Percentiles rank a stretch among this genome's conserved stretches.
These are phyloP conservation scores for Adelphocoris suturalis DNA, from an alignment of 2,888 invertebrate species.

Conservation along the genomic window DNA sequence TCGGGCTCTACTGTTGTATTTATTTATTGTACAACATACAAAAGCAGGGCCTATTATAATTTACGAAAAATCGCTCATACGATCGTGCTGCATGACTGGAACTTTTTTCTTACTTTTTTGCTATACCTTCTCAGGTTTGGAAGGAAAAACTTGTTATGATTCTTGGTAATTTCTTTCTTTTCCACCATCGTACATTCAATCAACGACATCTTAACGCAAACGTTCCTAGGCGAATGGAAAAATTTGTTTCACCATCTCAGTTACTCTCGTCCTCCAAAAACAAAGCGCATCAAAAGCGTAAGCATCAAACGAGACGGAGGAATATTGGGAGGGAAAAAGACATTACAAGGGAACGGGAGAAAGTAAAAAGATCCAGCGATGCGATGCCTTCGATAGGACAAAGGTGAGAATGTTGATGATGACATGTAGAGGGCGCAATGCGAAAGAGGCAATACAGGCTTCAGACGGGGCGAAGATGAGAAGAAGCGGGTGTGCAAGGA, in stretches of 20 bases:
- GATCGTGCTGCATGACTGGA: no score
- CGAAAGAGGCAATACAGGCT: constrained; percentile 2
- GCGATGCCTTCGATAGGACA: constrained; percentile 17
- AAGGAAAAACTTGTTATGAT: no score
- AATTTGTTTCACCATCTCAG: neutral
- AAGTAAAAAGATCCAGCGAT: neutral
- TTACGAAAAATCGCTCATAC: no score
- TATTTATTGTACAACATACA: no score
- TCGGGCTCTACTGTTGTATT: no score
- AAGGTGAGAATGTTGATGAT: constrained; percentile 42
- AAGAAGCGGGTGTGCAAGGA: neutral
- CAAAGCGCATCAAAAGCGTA: neutral
- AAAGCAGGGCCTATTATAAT: no score
- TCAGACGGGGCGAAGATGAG: neutral
- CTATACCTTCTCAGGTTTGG: no score
- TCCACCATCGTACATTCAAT: neutral
- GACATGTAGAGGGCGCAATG: constrained; percentile 41
- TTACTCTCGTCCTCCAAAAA: neutral
- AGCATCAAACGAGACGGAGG: neutral
- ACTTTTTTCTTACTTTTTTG: no score
- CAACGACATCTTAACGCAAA: neutral
- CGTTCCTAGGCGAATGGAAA: neutral
- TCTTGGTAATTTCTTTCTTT: no score
- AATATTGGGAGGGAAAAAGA: neutral
- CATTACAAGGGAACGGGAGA: neutral